phyloP scores from a whole-genome alignment of 2,113 vertebrate genomes.

The Sander lucioperca region DNA sequence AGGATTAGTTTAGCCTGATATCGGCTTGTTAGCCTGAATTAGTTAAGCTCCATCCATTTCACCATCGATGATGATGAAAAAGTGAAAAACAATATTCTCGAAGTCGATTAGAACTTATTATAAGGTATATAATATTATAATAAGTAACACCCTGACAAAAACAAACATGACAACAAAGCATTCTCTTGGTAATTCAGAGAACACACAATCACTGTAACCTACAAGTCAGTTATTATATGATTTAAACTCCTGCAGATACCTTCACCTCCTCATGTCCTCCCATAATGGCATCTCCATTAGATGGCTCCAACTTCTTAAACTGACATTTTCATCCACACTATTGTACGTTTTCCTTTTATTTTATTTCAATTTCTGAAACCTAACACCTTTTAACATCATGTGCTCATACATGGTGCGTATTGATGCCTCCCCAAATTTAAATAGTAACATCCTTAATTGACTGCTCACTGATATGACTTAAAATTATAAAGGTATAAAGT shows the following conservation, averaged over 20 bases:
- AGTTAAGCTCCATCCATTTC: too few species aligned
- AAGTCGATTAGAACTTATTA: background rate
- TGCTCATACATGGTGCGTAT: too few species aligned
- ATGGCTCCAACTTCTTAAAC: background rate
- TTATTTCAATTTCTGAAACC: background rate
- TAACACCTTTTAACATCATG: too few species aligned
- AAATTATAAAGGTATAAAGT: too few species aligned
- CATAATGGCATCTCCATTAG: background rate
- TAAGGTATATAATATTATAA: too few species aligned
- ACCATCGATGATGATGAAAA: background rate
- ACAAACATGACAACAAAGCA: background rate
- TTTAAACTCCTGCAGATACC: background rate
- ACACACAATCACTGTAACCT: background rate
- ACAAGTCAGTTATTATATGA: background rate
- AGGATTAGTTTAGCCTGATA: too few species aligned
- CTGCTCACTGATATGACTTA: too few species aligned
- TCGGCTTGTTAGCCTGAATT: too few species aligned
- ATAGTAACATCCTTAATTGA: too few species aligned
- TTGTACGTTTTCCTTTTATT: background rate
- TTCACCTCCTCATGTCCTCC: background rate
- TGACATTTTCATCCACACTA: background rate
- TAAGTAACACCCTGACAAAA: background rate
- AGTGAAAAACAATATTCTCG: background rate
- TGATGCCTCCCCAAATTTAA: too few species aligned
- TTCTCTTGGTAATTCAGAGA: background rate